phyloP scores from a whole-genome alignment of 2,113 vertebrate genomes.

The western clawed frog (Xenopus tropicalis) region DNA sequence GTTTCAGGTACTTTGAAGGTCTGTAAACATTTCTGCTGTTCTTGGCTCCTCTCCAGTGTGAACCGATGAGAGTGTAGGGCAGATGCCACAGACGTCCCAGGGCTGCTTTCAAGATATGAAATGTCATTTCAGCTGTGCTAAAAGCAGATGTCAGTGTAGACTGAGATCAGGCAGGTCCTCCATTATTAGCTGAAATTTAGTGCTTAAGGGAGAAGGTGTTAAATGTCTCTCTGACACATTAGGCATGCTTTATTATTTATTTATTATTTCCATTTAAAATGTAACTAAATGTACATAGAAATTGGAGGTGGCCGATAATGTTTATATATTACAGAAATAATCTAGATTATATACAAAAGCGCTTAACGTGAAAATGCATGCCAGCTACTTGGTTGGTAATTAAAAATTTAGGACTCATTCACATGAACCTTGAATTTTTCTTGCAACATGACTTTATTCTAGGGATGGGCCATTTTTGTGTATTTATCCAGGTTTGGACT shows the following conservation, averaged over 20 bases:
- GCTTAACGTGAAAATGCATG: too few relatives aligned
- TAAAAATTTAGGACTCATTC: too few relatives aligned
- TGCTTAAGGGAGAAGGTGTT: slow-evolving; percentile 2
- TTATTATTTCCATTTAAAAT: not conserved
- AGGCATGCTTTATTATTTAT: not conserved
- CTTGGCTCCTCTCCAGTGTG: slow-evolving; percentile 47
- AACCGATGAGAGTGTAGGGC: slow-evolving; percentile 40
- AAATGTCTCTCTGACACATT: not conserved
- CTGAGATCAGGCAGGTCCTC: not conserved
- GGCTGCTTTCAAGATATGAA: slow-evolving; percentile 45
- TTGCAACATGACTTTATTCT: too few relatives aligned
- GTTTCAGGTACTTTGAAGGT: slow-evolving; percentile 41
- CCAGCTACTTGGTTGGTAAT: too few relatives aligned
- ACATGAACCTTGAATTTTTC: too few relatives aligned
- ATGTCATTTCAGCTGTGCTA: slow-evolving; percentile 27
- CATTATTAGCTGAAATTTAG: slow-evolving; percentile 17
- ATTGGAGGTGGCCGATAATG: too few relatives aligned
- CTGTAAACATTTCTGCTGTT: slow-evolving; percentile 44
- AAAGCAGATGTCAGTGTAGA: slow-evolving; percentile 45
- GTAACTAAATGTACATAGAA: too few relatives aligned
- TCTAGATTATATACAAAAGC: too few relatives aligned
- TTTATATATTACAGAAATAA: too few relatives aligned
- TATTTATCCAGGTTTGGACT: too few relatives aligned
- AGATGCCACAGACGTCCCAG: slow-evolving; percentile 41
- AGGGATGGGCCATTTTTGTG: too few relatives aligned